Evolutionary conservation across 2,888 invertebrate species (phyloP), one percentile per base, ranked within the genome.

Genomic region (Orthosia gracilis): DNA sequence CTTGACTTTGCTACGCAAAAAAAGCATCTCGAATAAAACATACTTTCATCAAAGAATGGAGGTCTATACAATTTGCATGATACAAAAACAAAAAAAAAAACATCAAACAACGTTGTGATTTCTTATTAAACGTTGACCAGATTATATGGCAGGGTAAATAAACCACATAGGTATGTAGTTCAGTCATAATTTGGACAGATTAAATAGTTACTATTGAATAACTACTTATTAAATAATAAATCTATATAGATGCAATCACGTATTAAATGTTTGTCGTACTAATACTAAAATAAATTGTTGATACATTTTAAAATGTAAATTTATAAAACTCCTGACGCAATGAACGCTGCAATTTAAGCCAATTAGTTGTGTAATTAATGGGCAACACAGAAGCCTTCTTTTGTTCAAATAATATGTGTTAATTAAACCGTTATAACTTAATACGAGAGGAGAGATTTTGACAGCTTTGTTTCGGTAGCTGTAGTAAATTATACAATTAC

Each of bases 271-370:
- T 31, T 13, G 15, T 26, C 13, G 18, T 23, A 31, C 9, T 61
- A 45, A 62, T 21, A 58, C 52, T 54, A 21, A 49, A 63, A 71
- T 58, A 1, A 63, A 76, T 69, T 76, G 23, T 26, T 52, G 21
- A 40, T 59, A 15, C 2, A 31, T 58, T 63, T 62, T n/a, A 23
- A 47, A 21, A 18, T 52, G 18, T 45, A 31, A 45, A 52, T 73
- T 61, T 31, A 13, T 67, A 52, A 52, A 31, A 52, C 31, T 62
- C n/a, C 62, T 40, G 57, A 50, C 40, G 31, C 45, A 64, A 68
- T 69, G 21, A 64, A 68, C n/a, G 26, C n/a, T 23, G 18, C 0
- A 31, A 7, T 31, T 31, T 7, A 31, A 31, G 31, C 31, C 7
- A 31, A 31, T 31, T 31, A 31, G 31, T 0, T 31, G 31, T 31